A percentile compares a stretch with the other conserved stretches of the same genome.
These are phyloP conservation scores for Sipha maydis DNA, from an alignment of 2,888 invertebrate species.

Conservation along the genomic window DNA sequence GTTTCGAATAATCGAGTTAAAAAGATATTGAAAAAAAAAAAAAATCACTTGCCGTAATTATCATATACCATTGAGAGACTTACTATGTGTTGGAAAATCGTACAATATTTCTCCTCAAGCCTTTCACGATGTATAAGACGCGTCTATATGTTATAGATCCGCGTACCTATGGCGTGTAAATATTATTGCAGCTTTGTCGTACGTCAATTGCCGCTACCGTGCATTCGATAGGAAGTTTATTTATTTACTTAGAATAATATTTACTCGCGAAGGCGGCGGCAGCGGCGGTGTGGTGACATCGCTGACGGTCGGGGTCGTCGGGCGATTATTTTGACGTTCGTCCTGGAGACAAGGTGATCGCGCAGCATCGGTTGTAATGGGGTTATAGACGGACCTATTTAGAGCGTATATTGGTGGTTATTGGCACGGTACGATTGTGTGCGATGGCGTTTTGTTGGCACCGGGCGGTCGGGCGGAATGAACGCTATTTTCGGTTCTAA, in stretches of 20 bases:
- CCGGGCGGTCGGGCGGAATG: conserved; percentile 57
- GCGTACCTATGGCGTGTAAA: not conserved
- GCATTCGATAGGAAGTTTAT: not conserved
- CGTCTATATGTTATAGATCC: too few species aligned
- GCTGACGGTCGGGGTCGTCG: conserved; percentile 33
- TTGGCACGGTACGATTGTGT: conserved; percentile 53
- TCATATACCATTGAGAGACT: too few species aligned
- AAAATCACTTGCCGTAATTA: too few species aligned
- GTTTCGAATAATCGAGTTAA: too few species aligned
- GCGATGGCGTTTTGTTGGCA: conserved; percentile 61
- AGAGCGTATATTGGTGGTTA: conserved; percentile 61
- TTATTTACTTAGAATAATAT: not conserved
- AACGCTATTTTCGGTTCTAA: conserved; percentile 62
- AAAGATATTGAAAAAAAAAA: too few species aligned
- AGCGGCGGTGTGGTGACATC: not conserved
- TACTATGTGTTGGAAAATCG: too few species aligned
- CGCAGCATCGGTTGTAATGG: conserved; percentile 45
- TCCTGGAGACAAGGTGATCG: conserved; percentile 58
- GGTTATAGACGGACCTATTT: conserved; percentile 61
- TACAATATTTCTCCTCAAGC: too few species aligned
- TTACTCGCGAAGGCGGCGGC: not conserved
- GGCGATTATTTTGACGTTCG: conserved; percentile 42
- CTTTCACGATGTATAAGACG: too few species aligned
- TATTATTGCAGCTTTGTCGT: not conserved
- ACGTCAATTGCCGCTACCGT: too few species aligned